A percentile compares a stretch with the other conserved stretches of the same genome.
phyloP scores from a whole-genome alignment of 1,140 invertebrate genomes.

The Saccostrea glomerata region DNA sequence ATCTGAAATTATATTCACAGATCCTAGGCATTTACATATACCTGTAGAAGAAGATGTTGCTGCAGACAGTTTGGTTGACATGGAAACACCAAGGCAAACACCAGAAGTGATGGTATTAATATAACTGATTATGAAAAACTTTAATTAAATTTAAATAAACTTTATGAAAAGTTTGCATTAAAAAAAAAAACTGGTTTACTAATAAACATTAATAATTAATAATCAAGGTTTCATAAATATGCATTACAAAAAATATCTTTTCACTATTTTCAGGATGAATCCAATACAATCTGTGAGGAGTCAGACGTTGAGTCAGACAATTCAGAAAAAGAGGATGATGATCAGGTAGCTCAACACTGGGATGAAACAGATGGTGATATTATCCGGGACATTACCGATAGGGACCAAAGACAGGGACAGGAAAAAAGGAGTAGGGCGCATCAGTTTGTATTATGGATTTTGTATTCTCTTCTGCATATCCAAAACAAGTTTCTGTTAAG shows the following conservation, averaged over 20 bases:
- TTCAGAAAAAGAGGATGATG: slow-evolving; percentile 13
- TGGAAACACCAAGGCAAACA: too few relatives aligned
- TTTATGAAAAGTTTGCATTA: too few relatives aligned
- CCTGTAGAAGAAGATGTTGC: too few relatives aligned
- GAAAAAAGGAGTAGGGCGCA: background rate
- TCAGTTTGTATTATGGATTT: slow-evolving; percentile 33
- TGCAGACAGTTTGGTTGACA: too few relatives aligned
- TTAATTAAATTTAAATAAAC: too few relatives aligned
- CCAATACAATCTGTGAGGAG: background rate
- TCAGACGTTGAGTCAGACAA: background rate
- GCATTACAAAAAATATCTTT: background rate
- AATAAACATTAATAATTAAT: too few relatives aligned
- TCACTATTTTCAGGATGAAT: slow-evolving; percentile 17
- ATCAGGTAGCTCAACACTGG: slow-evolving; percentile 17
- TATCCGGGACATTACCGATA: background rate
- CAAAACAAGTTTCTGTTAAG: slow-evolving; percentile 18
- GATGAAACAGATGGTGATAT: slow-evolving; percentile 23
- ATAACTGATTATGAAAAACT: too few relatives aligned
- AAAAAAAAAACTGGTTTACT: too few relatives aligned
- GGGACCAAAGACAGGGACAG: background rate
- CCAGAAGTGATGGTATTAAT: too few relatives aligned
- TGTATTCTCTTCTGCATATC: slow-evolving; percentile 1
- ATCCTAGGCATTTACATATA: too few relatives aligned
- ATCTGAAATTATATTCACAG: too few relatives aligned
- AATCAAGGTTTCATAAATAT: too few relatives aligned